Evolutionary conservation across 2,888 invertebrate genomes (phyloP), one percentile per base, ranked within the genome.

Genomic region (Drosophila phalerata): DNA sequence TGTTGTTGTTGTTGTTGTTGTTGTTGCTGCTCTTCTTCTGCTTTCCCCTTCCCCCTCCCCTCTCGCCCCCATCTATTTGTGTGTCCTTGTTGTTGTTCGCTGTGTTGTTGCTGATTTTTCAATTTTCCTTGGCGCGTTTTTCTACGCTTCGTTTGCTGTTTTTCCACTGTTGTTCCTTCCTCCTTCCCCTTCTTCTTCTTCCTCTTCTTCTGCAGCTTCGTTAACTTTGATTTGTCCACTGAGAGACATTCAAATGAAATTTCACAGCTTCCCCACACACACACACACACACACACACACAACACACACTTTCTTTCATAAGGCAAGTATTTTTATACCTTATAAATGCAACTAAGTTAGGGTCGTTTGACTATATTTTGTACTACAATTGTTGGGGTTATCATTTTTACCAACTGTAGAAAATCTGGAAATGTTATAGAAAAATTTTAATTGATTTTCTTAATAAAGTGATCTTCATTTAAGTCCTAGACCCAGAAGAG

Each of bases 191-290:
- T 34, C 15, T 42, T 38, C n/a, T 8, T 30, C 22, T 13, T 37
- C 32, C 32, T 42, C 15, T 43, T 34, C 15, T 15, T 49, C 55
- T 38, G 67, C 9, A 53, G 72, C 78, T 72, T 68, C 74, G 89
- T 84, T 84, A 84, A 70, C 81, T 88, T 84, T 88, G 89, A 84
- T 88, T 88, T 84, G 89, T 84, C 84, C 87, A 84, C 81, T 70
- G 89, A 88, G 84, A 77, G 73, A 77, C 81, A 88, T 84, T 88
- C 81, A 83, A 86, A 80, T 83, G 71, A 85, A 83, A 88, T 83
- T 77, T 70, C 55, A 43, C 69, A 72, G 68, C 61, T 69, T 52
- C 57, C 37, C 30, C 60, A 22, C 45, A 57, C 43, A 42, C 43
- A 49, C 52, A 61, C 34, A 22, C 15, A 11, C 47, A 28, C 34